These are phyloP conservation scores for Epinotia ramella DNA, from an alignment of 2,888 invertebrate species.

Conservation along the genomic window DNA sequence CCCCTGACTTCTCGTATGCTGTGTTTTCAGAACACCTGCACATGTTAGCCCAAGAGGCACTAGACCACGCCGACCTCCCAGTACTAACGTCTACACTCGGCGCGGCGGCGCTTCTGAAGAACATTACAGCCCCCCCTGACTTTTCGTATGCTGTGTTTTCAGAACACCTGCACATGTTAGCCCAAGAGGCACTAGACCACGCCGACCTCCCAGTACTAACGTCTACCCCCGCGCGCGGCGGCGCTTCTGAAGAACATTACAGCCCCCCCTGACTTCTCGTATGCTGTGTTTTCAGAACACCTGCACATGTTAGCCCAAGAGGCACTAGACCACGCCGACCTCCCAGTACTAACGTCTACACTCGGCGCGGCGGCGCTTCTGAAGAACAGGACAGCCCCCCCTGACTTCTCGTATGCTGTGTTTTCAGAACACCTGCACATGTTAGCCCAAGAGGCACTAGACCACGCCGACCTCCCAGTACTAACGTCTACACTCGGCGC, in stretches of 20 bases:
- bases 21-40: conserved; percentile 89
- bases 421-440: conserved; percentile 90
- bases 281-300: conserved; percentile 84
- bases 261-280: neutral
- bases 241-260: conserved; percentile 92
- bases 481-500: conserved; percentile 93
- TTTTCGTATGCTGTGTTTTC: conserved; percentile 48
- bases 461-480: conserved; percentile 93
- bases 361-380: conserved; percentile 92
- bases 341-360: conserved; percentile 92
- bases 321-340: conserved; percentile 93
- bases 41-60: conserved; percentile 91
- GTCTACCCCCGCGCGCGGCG: conserved; percentile 91
- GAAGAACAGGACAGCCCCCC: conserved; percentile 88
- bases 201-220: conserved; percentile 93
- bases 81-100: conserved; percentile 93
- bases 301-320: conserved; percentile 92
- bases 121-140: conserved; percentile 74
- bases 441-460: conserved; percentile 92
- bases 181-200: conserved; percentile 94
- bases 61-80: conserved; percentile 93
- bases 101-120: conserved; percentile 91
- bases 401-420: conserved; percentile 21
- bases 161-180: conserved; percentile 92
- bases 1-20: neutral